Conservation (phyloP, 1,140 invertebrate genomes). For the Bacillus rossius region DNA sequence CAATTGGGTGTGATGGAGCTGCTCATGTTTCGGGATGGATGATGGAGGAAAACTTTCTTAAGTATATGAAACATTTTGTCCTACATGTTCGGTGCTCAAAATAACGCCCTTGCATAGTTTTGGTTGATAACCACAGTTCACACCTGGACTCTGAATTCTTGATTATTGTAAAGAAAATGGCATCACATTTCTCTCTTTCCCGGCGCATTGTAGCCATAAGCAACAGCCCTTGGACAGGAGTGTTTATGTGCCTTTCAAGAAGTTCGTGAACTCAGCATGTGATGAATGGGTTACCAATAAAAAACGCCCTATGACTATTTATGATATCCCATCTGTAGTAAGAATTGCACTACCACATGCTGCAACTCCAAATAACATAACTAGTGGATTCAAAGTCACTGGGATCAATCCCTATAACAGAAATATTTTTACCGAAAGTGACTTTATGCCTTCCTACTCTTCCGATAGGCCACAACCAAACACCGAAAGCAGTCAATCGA, state of each 20-base stretch:
- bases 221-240: slow-evolving; percentile 35
- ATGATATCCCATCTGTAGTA: slow-evolving; percentile 32
- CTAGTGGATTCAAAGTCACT: slow-evolving; percentile 31
- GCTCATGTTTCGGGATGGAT: slow-evolving; percentile 41
- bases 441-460: neutral
- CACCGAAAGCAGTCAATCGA: neutral
- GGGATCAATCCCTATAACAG: slow-evolving; percentile 37
- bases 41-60: slow-evolving; percentile 29
- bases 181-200: slow-evolving; percentile 15
- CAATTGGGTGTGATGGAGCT: slow-evolving; percentile 34
- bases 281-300: slow-evolving; percentile 17
- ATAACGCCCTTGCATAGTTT: slow-evolving; percentile 26
- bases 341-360: slow-evolving; percentile 23
- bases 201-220: slow-evolving; percentile 28
- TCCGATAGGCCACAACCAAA: neutral
- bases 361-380: slow-evolving; percentile 33
- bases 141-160: slow-evolving; percentile 6
- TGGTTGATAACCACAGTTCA: slow-evolving; percentile 25
- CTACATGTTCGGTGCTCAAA: slow-evolving; percentile 26
- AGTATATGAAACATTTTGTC: slow-evolving; percentile 25
- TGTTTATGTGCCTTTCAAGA: slow-evolving; percentile 27
- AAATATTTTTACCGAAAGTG: slow-evolving; percentile 31
- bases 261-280: slow-evolving; percentile 27
- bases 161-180: slow-evolving; percentile 15
- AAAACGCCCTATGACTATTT: slow-evolving; percentile 32